Percentiles rank a stretch among this genome's conserved stretches.
These are phyloP conservation scores for Takifugu flavidus DNA, from an alignment of 2,113 vertebrate species.

Conservation along the genomic window DNA sequence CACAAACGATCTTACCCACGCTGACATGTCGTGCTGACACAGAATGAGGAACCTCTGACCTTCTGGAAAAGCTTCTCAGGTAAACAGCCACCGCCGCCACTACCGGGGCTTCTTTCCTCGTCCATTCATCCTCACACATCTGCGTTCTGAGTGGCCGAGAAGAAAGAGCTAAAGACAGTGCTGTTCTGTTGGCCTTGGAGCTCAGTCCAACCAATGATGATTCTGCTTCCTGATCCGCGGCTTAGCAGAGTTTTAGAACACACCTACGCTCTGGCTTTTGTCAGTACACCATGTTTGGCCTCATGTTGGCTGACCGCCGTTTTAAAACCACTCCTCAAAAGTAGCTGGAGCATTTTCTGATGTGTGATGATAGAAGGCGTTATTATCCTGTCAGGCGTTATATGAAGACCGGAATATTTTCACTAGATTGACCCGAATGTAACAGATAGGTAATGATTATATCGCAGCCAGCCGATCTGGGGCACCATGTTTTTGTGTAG, in stretches of 20 bases:
- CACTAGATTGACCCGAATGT: conserved; percentile 3
- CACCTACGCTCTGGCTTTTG: conserved; percentile 23
- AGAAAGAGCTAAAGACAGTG: neutral
- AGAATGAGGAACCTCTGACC: neutral
- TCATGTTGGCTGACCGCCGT: neutral
- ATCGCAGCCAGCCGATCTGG: neutral
- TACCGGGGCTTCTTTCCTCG: conserved; percentile 16
- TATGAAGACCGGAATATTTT: conserved; percentile 5
- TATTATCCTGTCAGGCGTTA: neutral
- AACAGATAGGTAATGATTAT: neutral
- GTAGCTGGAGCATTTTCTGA: neutral
- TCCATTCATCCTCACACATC: conserved; percentile 14
- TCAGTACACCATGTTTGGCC: conserved; percentile 13
- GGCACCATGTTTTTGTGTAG: neutral
- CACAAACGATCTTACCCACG: conserved; percentile 17
- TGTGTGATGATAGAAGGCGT: neutral
- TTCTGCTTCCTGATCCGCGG: too few relatives aligned
- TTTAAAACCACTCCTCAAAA: neutral
- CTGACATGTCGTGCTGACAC: conserved; percentile 4
- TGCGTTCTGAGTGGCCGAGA: conserved; percentile 33
- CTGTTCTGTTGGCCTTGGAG: too few relatives aligned
- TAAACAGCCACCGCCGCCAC: neutral
- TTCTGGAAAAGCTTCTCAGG: neutral
- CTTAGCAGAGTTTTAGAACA: neutral
- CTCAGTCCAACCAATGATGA: too few relatives aligned